Base-by-base conservation (phyloP, 2,888 invertebrate genomes). In the Adela reaumurella region DNA sequence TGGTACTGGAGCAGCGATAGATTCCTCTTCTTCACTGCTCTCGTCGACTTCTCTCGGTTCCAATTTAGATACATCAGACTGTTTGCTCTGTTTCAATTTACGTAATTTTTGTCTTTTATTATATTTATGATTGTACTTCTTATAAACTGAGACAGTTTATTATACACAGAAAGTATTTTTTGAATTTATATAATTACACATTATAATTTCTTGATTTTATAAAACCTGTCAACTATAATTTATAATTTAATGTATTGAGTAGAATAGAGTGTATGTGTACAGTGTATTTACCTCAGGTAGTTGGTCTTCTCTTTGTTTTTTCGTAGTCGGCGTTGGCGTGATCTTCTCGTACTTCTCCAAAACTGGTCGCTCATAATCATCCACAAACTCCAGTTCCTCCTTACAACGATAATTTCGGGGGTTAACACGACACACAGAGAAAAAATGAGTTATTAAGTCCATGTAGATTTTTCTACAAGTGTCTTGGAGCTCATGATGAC, bases 281-380 rank as follows among this genome's bases (percentile, higher is more conserved):
- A 46, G 51, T 60, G 60, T 64, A 63, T 46, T 73, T 79, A 79
- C 79, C 79, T 78, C 69, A 41, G 63, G 69, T 61, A 70, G 70
- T 58, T 69, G 67, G 62, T 70, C 74, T 61, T 73, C 71, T 68
- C 70, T 80, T 49, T 63, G 61, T 68, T 71, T 79, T 76, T 80
- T 80, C 65, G 70, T 72, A 46, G 77, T 67, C 58, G 80, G 79
- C 61, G 80, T 80, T 47, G 79, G 79, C 67, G 79, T 69, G 58
- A 80, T 65, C 61, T 79, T 83, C 72, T 88, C 86, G 60, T 86
- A 88, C 70, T 84, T 87, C 69, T 89, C 89, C 63, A 89, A 74
- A 47, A 84, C 85, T 2, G 89, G 86, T 59, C 89, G 81, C 65
- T 90, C 90, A 68, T 91, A 91, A 76, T 91, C 90, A 47, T 87